These are phyloP conservation scores for Tragelaphus imberbis DNA, from an alignment of 2,113 vertebrate species.

Conservation along the genomic window DNA sequence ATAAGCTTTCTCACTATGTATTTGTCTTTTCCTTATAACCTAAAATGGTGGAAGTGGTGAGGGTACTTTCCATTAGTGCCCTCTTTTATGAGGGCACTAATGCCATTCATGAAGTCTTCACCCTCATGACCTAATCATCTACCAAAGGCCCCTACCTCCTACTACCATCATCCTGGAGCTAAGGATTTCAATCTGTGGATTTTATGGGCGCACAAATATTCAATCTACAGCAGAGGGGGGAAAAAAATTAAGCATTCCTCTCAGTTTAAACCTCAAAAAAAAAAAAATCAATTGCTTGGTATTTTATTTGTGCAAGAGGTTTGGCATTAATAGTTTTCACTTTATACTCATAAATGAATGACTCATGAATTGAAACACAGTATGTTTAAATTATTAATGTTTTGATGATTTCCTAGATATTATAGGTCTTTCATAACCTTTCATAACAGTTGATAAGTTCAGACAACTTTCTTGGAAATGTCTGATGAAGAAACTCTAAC, in stretches of 20 bases:
- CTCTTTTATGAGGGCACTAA: neutral
- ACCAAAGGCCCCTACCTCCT: neutral
- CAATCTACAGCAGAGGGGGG: neutral
- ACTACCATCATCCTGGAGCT: neutral
- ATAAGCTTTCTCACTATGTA: neutral
- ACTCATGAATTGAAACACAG: slow-evolving; percentile 13
- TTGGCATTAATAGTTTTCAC: neutral
- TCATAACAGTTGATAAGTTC: slow-evolving; percentile 13
- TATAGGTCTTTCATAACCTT: neutral
- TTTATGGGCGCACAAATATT: neutral
- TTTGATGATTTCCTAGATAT: neutral
- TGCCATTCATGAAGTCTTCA: neutral
- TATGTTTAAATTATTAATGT: slow-evolving; percentile 10
- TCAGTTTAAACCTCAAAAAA: slow-evolving; percentile 15
- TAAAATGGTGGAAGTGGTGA: neutral
- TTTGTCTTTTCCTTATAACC: neutral
- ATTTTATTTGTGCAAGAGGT: neutral
- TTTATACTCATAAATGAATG: neutral
- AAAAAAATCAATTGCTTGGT: neutral
- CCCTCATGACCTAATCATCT: neutral
- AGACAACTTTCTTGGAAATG: slow-evolving; percentile 7
- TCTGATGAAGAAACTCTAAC: neutral
- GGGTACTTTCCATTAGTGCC: neutral
- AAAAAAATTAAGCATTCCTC: neutral
- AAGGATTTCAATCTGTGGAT: neutral